Percentiles rank a stretch among this genome's conserved stretches.
phyloP scores from a whole-genome alignment of 1,140 invertebrate species.

The Hirudo medicinalis region DNA sequence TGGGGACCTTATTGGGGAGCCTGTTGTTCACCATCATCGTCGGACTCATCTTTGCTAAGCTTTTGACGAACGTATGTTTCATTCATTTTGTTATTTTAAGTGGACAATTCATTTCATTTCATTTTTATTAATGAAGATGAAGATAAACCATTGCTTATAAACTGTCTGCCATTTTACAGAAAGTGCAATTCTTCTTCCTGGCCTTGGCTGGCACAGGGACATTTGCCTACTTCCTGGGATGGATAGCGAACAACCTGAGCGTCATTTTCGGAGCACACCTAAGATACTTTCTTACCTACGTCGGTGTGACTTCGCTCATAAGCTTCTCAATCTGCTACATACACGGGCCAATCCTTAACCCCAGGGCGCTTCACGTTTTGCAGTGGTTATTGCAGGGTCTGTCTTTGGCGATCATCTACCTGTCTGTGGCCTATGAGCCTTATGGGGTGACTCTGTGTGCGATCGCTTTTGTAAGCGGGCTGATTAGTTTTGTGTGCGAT shows the following conservation, averaged over 20 bases:
- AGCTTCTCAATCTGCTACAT: neutral
- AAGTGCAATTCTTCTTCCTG: neutral
- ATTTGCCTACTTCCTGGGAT: neutral
- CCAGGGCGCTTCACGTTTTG: neutral
- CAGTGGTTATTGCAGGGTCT: slow-evolving; percentile 2
- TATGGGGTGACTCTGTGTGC: neutral
- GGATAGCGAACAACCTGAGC: neutral
- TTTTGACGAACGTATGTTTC: neutral
- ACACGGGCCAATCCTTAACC: neutral
- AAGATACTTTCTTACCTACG: neutral
- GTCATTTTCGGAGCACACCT: neutral
- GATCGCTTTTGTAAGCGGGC: neutral
- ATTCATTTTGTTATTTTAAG: neutral
- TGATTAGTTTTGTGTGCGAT: too few relatives aligned
- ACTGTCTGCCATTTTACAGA: neutral
- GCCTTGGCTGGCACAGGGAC: neutral
- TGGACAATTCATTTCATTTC: neutral
- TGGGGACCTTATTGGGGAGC: neutral
- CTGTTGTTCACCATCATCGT: neutral
- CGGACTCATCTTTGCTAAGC: neutral
- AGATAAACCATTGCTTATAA: neutral
- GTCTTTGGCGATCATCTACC: neutral
- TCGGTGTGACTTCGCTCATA: neutral
- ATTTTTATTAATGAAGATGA: neutral
- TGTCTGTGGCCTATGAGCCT: neutral